A percentile compares a stretch with the other conserved stretches of the same genome.
phyloP scores from a whole-genome alignment of 2,888 invertebrate species.

The Amaurobius ferox region DNA sequence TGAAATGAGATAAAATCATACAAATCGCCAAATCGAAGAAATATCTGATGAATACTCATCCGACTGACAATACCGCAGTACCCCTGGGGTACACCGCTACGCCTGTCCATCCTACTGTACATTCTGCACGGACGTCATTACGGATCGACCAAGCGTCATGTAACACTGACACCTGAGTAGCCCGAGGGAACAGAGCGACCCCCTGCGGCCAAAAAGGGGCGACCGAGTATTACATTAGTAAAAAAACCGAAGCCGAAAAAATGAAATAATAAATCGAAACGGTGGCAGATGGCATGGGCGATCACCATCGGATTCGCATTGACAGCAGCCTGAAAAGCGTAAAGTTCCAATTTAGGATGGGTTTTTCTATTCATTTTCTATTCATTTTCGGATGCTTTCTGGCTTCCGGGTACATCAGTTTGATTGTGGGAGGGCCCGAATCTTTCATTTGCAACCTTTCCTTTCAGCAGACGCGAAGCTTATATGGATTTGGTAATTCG shows the following conservation, averaged over 20 bases:
- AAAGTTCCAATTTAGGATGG: conserved; percentile 2
- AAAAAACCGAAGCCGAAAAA: conserved; percentile 14
- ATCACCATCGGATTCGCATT: conserved; percentile 33
- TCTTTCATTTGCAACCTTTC: too few relatives aligned
- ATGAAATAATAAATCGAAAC: conserved; percentile 51
- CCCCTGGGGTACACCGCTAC: conserved; percentile 28
- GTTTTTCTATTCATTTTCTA: conserved; percentile 11
- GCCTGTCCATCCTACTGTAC: conserved; percentile 33
- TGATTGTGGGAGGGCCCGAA: neutral
- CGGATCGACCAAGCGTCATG: conserved; percentile 62
- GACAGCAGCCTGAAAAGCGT: conserved; percentile 23
- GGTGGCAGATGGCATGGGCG: conserved; percentile 53
- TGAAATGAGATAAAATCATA: neutral
- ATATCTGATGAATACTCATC: conserved; percentile 7
- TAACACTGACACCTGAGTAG: conserved; percentile 64
- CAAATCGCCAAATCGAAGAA: neutral
- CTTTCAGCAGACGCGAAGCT: too few relatives aligned
- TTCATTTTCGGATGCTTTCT: too few relatives aligned
- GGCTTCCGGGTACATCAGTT: conserved; percentile 1
- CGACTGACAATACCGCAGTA: neutral
- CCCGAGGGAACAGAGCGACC: conserved; percentile 33
- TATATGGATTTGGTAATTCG: too few relatives aligned
- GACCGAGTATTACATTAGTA: conserved; percentile 31
- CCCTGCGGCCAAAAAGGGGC: conserved; percentile 34
- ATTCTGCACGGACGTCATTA: conserved; percentile 47